Conservation (phyloP, 2,888 invertebrate species). For the Aelia acuminata region DNA sequence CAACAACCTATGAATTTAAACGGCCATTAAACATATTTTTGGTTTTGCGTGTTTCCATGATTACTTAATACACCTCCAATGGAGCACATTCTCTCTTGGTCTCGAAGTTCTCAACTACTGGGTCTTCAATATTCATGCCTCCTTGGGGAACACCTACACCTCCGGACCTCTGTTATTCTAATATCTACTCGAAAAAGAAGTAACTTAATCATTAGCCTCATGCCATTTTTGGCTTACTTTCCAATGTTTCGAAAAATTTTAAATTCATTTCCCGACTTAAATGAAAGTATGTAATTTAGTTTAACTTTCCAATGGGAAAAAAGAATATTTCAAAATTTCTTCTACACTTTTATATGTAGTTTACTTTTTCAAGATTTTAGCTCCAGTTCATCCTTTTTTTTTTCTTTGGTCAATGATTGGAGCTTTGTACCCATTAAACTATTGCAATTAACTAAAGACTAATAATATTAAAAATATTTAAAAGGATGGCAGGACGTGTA, state of each 20-base stretch:
- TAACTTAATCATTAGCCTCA: neutral
- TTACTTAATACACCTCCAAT: neutral
- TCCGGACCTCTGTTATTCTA: neutral
- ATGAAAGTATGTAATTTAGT: neutral
- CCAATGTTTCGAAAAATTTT: neutral
- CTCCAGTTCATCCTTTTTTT: too few species aligned
- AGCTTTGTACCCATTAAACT: too few species aligned
- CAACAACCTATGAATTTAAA: too few species aligned
- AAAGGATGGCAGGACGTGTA: too few species aligned
- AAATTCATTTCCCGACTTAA: neutral
- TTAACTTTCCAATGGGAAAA: neutral
- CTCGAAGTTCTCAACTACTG: neutral
- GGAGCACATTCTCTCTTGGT: neutral
- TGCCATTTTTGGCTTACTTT: conserved; percentile 5
- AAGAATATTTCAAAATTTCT: neutral
- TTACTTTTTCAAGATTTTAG: too few species aligned
- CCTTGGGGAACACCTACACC: neutral
- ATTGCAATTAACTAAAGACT: too few species aligned
- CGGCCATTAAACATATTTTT: too few species aligned
- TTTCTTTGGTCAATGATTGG: too few species aligned
- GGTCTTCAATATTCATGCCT: neutral
- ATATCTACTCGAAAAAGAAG: neutral
- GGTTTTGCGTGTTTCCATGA: neutral
- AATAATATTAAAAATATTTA: too few species aligned
- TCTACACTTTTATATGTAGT: too few species aligned